Percentiles rank a stretch among this genome's conserved stretches.
phyloP scores from a whole-genome alignment of 2,888 invertebrate species.

The Pimpla rufipes region DNA sequence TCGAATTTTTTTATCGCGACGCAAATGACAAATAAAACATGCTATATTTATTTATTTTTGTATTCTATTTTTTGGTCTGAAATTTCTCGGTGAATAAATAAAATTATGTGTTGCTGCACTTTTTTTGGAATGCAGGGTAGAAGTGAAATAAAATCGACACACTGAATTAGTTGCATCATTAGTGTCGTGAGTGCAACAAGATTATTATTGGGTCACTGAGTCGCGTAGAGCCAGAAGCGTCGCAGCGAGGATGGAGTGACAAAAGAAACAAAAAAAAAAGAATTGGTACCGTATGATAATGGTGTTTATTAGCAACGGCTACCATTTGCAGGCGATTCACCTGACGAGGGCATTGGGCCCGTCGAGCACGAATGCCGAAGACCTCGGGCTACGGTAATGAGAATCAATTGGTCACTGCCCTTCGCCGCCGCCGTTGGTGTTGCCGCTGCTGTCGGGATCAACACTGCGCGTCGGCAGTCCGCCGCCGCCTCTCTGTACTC shows the following conservation, averaged over 20 bases:
- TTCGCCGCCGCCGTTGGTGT: slow-evolving; percentile 29
- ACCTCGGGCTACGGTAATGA: slow-evolving; percentile 70
- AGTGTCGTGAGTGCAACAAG: not conserved
- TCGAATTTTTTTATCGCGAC: too few relatives aligned
- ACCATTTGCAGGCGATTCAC: slow-evolving; percentile 79
- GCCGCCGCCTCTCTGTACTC: slow-evolving; percentile 35
- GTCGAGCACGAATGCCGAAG: slow-evolving; percentile 46
- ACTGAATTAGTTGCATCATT: not conserved
- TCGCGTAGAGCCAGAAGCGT: not conserved
- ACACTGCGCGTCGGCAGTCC: slow-evolving; percentile 57
- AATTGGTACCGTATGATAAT: slow-evolving; percentile 46
- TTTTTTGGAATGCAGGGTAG: not conserved
- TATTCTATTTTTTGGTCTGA: too few relatives aligned
- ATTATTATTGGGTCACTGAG: not conserved
- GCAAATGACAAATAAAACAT: not conserved
- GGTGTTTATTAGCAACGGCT: slow-evolving; percentile 56
- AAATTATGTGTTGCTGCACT: not conserved
- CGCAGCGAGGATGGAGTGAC: not conserved
- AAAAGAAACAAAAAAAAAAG: not conserved
- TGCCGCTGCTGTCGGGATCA: slow-evolving; percentile 30
- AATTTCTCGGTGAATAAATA: not conserved
- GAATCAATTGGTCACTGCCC: slow-evolving; percentile 72
- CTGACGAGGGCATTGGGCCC: slow-evolving; percentile 77
- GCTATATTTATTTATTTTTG: too few relatives aligned
- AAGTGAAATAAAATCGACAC: not conserved